Percentiles rank a stretch among this genome's conserved stretches.
phyloP scores from a whole-genome alignment of 2,888 invertebrate genomes.

The Lymantria monacha region DNA sequence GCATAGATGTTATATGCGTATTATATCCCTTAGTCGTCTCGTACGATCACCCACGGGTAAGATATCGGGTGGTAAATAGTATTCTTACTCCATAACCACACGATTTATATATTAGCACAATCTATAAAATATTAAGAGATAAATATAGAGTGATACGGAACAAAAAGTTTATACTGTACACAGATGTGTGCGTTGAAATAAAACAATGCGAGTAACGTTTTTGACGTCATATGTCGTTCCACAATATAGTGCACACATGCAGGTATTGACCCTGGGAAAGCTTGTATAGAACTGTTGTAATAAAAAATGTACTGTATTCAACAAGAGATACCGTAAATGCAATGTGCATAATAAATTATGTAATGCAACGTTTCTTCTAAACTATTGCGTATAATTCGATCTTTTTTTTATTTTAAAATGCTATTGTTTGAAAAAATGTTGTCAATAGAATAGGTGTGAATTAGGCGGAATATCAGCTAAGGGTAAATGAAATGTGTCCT shows the following conservation, averaged over 20 bases:
- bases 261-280: conserved; percentile 58
- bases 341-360: conserved; percentile 21
- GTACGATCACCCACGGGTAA: too few species aligned
- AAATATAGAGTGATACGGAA: neutral
- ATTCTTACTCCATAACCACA: too few species aligned
- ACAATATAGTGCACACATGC: conserved; percentile 55
- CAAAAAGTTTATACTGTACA: conserved; percentile 24
- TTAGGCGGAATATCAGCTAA: too few species aligned
- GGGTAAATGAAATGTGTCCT: too few species aligned
- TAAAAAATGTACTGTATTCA: conserved; percentile 9
- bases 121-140: neutral
- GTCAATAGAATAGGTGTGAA: too few species aligned
- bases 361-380: conserved; percentile 21
- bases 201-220: conserved; percentile 45
- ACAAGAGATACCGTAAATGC: conserved; percentile 8
- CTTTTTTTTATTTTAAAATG: too few species aligned
- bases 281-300: conserved; percentile 28
- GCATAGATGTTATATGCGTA: too few species aligned
- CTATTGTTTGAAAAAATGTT: too few species aligned
- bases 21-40: too few species aligned
- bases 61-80: too few species aligned
- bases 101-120: neutral
- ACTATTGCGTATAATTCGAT: conserved; percentile 11
- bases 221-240: conserved; percentile 44
- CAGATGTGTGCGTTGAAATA: conserved; percentile 50